These are phyloP conservation scores for Tachuris rubrigastra DNA, from an alignment of 2,113 vertebrate genomes.

Conservation along the genomic window DNA sequence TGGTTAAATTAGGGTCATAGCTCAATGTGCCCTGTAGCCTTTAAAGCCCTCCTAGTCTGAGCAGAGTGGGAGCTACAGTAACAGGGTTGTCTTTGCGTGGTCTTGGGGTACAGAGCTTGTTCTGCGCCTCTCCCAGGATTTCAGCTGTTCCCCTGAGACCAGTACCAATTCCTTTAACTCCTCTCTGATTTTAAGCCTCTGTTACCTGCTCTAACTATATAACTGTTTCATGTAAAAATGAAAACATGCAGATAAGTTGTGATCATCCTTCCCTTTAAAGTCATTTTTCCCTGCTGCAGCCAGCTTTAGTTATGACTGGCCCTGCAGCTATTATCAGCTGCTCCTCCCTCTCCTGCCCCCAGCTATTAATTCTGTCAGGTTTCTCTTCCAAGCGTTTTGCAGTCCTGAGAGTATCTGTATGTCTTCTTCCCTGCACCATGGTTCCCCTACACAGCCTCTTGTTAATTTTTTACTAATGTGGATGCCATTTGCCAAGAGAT, in stretches of 20 bases:
- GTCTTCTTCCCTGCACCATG: not conserved
- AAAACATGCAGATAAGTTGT: not conserved
- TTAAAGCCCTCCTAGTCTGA: not conserved
- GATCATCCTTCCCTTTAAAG: not conserved
- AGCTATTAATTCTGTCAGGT: not conserved
- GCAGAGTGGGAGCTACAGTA: not conserved
- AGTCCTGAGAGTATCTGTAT: not conserved
- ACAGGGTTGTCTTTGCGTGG: fast-evolving
- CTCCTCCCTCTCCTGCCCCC: not conserved
- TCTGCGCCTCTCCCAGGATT: not conserved
- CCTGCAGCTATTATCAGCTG: not conserved
- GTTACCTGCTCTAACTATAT: not conserved
- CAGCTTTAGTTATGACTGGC: not conserved
- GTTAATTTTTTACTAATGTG: not conserved
- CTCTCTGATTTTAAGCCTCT: not conserved
- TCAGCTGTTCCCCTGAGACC: not conserved
- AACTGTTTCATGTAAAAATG: not conserved
- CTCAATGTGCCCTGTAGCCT: not conserved
- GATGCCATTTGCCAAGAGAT: not conserved
- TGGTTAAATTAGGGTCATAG: not conserved
- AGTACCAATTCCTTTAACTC: not conserved
- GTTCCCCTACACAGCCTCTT: not conserved
- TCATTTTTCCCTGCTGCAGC: not conserved
- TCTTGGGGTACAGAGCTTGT: not conserved
- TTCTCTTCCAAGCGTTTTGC: not conserved